A percentile compares a stretch with the other conserved stretches of the same genome.
These are phyloP conservation scores for Streblospio benedicti DNA, from an alignment of 1,140 invertebrate species.

Conservation along the genomic window DNA sequence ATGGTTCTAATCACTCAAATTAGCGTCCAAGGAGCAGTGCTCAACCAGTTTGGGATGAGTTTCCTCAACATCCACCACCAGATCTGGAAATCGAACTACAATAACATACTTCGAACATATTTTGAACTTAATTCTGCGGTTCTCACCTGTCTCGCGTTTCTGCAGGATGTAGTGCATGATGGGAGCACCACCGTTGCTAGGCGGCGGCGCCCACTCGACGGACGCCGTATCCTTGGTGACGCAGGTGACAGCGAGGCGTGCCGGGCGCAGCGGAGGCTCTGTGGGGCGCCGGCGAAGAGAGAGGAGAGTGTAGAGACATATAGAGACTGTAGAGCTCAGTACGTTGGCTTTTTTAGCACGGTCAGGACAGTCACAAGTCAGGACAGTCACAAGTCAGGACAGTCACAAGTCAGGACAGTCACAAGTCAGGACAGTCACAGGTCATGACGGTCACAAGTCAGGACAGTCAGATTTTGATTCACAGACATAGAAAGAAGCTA, in stretches of 20 bases:
- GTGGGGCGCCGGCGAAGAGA: neutral
- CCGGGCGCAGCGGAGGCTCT: conserved; percentile 64
- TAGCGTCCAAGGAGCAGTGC: no score
- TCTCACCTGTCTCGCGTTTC: conserved; percentile 28
- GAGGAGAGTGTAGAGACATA: neutral
- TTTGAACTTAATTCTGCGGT: no score
- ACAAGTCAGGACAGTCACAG: neutral
- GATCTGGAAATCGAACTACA: no score
- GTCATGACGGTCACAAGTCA: neutral
- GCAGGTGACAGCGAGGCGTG: conserved; percentile 60
- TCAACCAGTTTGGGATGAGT: no score
- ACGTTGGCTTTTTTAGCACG: neutral
- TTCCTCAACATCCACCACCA: no score
- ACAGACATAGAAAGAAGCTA: no score
- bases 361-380: neutral
- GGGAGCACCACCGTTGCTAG: conserved; percentile 60
- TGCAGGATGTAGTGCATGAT: conserved; percentile 36
- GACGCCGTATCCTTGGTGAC: conserved; percentile 59
- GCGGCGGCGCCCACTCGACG: conserved; percentile 67
- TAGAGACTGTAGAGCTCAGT: neutral
- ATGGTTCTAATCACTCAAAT: no score
- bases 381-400: neutral
- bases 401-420: neutral
- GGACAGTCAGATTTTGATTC: no score
- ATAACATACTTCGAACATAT: no score